phyloP scores from a whole-genome alignment of 2,888 invertebrate species.

The Cantharis nigra region DNA sequence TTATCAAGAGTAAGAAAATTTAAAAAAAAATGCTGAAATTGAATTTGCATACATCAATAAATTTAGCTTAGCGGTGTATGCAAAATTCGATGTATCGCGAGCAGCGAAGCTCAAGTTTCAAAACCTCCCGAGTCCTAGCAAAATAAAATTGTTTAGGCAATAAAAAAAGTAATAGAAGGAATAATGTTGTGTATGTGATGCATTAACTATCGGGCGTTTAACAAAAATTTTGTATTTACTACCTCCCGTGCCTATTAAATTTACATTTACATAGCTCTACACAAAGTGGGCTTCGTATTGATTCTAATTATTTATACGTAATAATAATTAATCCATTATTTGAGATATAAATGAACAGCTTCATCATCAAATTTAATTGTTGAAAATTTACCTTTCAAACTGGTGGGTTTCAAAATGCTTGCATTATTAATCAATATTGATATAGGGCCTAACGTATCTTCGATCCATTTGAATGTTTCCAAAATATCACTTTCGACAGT shows the following conservation, averaged over 20 bases:
- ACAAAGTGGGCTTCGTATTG: not conserved
- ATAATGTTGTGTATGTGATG: not conserved
- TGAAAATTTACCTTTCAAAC: slow-evolving; percentile 14
- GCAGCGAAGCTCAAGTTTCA: not conserved
- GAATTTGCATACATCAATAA: not conserved
- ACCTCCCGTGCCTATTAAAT: not conserved
- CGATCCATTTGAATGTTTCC: slow-evolving; percentile 18
- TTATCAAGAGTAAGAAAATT: not conserved
- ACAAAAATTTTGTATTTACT: not conserved
- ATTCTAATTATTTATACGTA: not conserved
- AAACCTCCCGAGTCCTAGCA: not conserved
- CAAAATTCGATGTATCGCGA: not conserved
- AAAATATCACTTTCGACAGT: slow-evolving; percentile 18
- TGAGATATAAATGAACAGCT: not conserved
- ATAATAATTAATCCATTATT: not conserved
- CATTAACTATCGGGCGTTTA: not conserved
- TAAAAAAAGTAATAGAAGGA: not conserved
- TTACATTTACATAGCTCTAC: not conserved
- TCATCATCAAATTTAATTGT: not conserved
- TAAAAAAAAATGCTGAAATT: not conserved
- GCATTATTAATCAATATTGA: slow-evolving; percentile 23
- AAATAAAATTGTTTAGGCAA: not conserved
- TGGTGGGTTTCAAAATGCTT: slow-evolving; percentile 17
- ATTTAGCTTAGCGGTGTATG: not conserved
- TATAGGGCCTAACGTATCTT: slow-evolving; percentile 18